Evolutionary conservation across 2,113 vertebrate genomes (phyloP).

Genomic region (Carollia perspicillata): DNA sequence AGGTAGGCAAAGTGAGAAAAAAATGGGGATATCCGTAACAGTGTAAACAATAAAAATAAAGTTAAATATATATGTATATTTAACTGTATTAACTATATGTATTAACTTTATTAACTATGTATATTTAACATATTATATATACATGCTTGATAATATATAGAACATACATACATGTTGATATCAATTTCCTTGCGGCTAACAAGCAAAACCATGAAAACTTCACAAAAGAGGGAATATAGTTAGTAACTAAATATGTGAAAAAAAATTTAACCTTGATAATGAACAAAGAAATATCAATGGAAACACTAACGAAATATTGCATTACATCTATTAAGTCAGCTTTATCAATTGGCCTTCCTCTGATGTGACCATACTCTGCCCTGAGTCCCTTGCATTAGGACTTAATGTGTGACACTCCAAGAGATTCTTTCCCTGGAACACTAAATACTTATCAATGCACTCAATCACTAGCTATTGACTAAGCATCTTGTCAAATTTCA

Average conservation of each 20-base stretch:
- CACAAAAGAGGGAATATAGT: not conserved
- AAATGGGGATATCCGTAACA: too few species aligned
- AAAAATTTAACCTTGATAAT: not conserved
- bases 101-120: too few species aligned
- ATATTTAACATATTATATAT: too few species aligned
- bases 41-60: too few species aligned
- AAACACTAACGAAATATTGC: not conserved
- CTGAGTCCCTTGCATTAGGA: not conserved
- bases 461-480: not conserved
- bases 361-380: not conserved
- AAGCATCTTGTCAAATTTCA: not conserved
- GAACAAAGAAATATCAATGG: conserved; percentile 4
- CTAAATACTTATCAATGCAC: not conserved
- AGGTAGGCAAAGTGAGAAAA: too few species aligned
- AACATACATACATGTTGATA: not conserved
- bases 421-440: not conserved
- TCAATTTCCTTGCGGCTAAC: not conserved
- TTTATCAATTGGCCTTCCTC: not conserved
- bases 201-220: not conserved
- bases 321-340: not conserved
- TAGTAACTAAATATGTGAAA: conserved; percentile 9
- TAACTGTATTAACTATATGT: too few species aligned
- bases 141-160: not conserved
- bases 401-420: not conserved
- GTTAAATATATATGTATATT: too few species aligned